A percentile compares a stretch with the other conserved stretches of the same genome.
Evolutionary conservation across 2,797 vertebrate genomes (phyloP).

Genomic region (Pitangus sulphuratus): DNA sequence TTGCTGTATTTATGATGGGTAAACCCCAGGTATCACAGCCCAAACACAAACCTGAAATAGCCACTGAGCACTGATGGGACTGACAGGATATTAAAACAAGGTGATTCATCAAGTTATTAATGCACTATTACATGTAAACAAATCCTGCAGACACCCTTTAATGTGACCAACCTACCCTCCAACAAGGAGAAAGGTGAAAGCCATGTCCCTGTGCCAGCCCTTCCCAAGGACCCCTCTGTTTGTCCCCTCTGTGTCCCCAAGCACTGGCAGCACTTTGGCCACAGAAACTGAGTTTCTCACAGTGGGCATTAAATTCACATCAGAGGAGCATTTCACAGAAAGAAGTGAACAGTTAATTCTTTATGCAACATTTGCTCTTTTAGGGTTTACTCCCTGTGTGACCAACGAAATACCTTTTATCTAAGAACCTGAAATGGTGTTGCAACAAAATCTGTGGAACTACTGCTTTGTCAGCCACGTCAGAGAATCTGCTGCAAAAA

Average conservation of each 20-base stretch:
- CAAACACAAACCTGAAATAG: fast-evolving
- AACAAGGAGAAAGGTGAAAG: background rate
- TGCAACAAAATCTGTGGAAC: background rate
- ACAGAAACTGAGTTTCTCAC: background rate
- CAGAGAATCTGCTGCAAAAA: background rate
- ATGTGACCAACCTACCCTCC: background rate
- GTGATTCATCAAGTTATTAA: background rate
- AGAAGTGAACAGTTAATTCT: background rate
- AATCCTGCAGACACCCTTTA: background rate
- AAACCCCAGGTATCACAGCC: fast-evolving
- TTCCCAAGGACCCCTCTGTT: background rate
- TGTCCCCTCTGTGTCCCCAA: fast-evolving
- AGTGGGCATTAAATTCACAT: background rate
- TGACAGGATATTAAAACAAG: background rate
- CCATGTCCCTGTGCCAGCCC: fast-evolving
- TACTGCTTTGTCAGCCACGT: background rate
- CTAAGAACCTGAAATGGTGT: background rate
- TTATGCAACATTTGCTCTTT: background rate
- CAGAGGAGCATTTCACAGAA: background rate
- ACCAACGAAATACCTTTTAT: background rate
- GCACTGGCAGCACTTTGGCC: background rate
- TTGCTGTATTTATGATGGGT: fast-evolving
- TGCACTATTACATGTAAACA: background rate
- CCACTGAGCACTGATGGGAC: background rate
- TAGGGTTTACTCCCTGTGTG: background rate